A percentile compares a stretch with the other conserved stretches of the same genome.
Conservation (phyloP, 1,140 invertebrate genomes). For the Drusus annulatus region DNA sequence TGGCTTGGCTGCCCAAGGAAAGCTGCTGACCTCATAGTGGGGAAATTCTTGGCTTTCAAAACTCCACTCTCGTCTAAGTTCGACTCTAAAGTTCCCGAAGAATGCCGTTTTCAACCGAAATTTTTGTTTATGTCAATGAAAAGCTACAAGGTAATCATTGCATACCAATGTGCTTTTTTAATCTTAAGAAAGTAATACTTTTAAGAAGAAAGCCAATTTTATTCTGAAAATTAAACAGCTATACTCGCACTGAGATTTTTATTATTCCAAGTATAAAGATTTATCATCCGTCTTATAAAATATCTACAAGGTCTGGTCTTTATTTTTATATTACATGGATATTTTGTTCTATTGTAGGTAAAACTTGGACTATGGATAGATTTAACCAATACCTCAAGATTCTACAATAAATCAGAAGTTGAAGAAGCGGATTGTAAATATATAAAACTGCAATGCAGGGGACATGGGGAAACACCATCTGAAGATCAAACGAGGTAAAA, state of each 20-base stretch:
- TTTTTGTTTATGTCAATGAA: slow-evolving; percentile 86
- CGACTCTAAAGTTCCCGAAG: slow-evolving; percentile 85
- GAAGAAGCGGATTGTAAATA: slow-evolving; percentile 84
- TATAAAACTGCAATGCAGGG: slow-evolving; percentile 89
- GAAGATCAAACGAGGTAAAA: slow-evolving; percentile 79
- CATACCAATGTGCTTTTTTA: neutral
- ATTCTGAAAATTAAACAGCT: too few relatives aligned
- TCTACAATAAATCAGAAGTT: slow-evolving; percentile 88
- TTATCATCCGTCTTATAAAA: too few relatives aligned
- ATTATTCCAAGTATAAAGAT: too few relatives aligned
- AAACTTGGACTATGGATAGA: slow-evolving; percentile 97
- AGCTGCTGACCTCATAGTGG: slow-evolving; percentile 79
- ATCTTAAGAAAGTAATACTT: too few relatives aligned
- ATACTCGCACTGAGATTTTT: too few relatives aligned
- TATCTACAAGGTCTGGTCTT: too few relatives aligned
- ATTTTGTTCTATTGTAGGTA: slow-evolving; percentile 69
- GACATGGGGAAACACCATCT: slow-evolving; percentile 86
- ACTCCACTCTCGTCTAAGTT: slow-evolving; percentile 87
- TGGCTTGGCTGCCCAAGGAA: slow-evolving; percentile 96
- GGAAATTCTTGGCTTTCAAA: slow-evolving; percentile 94
- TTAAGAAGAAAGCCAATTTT: too few relatives aligned
- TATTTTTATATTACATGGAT: too few relatives aligned
- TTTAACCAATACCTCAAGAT: slow-evolving; percentile 94
- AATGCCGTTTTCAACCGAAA: slow-evolving; percentile 84
- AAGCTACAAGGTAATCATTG: slow-evolving; percentile 76